phyloP scores from a whole-genome alignment of 2,888 invertebrate species.

The Nomada goodeniana region DNA sequence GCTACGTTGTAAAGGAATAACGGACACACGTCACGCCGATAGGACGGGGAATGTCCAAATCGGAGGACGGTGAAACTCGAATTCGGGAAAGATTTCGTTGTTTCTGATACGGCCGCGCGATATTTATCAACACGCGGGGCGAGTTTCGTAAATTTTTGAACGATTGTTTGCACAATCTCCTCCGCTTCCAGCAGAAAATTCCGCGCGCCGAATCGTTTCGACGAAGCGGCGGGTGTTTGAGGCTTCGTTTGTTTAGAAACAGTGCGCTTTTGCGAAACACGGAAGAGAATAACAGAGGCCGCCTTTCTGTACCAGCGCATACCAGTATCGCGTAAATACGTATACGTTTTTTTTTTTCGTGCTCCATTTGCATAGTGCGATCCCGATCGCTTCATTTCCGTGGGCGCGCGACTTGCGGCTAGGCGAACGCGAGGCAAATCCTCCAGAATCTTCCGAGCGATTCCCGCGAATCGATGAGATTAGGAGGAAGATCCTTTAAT shows the following conservation, averaged over 20 bases:
- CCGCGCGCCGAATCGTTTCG: not conserved
- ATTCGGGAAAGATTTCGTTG: not conserved
- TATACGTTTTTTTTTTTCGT: not conserved
- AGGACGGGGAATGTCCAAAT: not conserved
- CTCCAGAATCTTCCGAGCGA: slow-evolving; percentile 51
- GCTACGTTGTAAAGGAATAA: slow-evolving; percentile 8
- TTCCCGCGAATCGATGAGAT: slow-evolving; percentile 54
- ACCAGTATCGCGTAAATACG: not conserved
- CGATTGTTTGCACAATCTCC: not conserved
- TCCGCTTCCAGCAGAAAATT: not conserved
- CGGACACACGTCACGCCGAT: not conserved
- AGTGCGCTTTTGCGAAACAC: slow-evolving; percentile 23
- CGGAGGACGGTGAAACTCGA: not conserved
- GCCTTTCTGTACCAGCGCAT: not conserved
- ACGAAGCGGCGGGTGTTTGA: not conserved
- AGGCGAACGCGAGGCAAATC: slow-evolving; percentile 5
- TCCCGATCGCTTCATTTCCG: slow-evolving; percentile 2
- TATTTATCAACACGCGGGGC: not conserved
- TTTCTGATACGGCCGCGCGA: not conserved
- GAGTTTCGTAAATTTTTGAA: not conserved
- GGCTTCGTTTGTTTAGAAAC: slow-evolving; percentile 1
- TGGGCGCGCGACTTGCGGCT: not conserved
- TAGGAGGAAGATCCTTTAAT: slow-evolving; percentile 67
- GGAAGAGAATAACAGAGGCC: slow-evolving; percentile 5
- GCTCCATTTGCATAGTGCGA: not conserved